A percentile compares a stretch with the other conserved stretches of the same genome.
phyloP scores from a whole-genome alignment of 1,140 invertebrate genomes.

The Neodiprion fabricii region DNA sequence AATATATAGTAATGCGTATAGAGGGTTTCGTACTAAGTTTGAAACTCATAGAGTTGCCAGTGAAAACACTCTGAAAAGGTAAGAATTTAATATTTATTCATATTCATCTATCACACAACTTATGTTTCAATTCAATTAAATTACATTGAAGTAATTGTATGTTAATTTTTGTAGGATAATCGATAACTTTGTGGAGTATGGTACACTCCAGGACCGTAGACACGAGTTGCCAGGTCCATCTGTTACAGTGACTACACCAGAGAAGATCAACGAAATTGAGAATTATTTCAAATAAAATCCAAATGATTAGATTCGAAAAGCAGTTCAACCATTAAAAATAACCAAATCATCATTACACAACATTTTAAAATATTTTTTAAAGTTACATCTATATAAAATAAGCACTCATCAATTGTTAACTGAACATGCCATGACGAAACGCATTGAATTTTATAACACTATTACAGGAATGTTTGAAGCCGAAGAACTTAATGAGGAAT shows the following conservation, averaged over 20 bases:
- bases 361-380: slow-evolving; percentile 11
- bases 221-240: slow-evolving; percentile 1
- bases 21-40: slow-evolving; percentile 16
- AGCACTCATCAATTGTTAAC: slow-evolving; percentile 12
- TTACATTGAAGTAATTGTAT: not conserved
- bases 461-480: slow-evolving; percentile 16
- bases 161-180: slow-evolving; percentile 4
- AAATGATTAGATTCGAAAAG: not conserved
- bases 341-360: not conserved
- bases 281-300: slow-evolving; percentile 8
- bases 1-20: slow-evolving; percentile 8
- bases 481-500: not conserved
- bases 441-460: not conserved
- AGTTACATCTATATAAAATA: slow-evolving; percentile 8
- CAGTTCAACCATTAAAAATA: not conserved
- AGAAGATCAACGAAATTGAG: not conserved
- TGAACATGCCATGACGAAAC: not conserved
- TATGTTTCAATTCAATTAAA: not conserved
- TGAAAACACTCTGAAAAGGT: slow-evolving; percentile 8
- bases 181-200: slow-evolving; percentile 9
- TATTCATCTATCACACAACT: not conserved
- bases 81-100: not conserved
- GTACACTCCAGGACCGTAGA: not conserved
- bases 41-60: slow-evolving; percentile 14
- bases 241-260: not conserved